Conservation (phyloP, 2,888 invertebrate genomes). For the Meliscaeva auricollis region DNA sequence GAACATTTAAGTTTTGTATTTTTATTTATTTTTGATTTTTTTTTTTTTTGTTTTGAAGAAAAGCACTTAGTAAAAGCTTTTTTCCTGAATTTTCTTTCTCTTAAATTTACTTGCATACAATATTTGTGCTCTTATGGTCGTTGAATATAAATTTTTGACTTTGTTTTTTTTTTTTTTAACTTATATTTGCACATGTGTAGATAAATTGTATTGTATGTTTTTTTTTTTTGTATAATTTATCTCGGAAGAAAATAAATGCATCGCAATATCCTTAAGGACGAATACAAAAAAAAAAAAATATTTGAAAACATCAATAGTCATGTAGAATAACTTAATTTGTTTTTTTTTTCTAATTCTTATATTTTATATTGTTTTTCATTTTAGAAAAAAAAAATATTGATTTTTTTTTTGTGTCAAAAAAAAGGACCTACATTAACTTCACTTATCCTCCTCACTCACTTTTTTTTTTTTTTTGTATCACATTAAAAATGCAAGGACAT, state of each 20-base stretch:
- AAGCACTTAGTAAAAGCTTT: constrained; percentile 48
- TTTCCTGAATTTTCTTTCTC: constrained; percentile 37
- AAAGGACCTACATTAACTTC: constrained; percentile 49
- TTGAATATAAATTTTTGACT: constrained; percentile 1
- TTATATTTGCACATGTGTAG: constrained; percentile 56
- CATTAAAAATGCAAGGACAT: constrained; percentile 35
- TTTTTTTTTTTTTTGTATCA: constrained; percentile 5
- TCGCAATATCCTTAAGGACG: constrained; percentile 32
- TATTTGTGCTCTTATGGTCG: constrained; percentile 35
- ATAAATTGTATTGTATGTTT: constrained; percentile 49
- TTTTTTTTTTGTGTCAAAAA: constrained; percentile 32
- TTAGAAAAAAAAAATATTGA: constrained; percentile 37
- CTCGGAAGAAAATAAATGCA: constrained; percentile 46
- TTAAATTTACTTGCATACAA: constrained; percentile 44
- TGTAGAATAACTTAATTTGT: constrained; percentile 8
- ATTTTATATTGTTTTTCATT: background rate
- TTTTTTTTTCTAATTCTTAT: constrained; percentile 5
- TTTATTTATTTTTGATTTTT: background rate
- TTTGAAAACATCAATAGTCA: background rate
- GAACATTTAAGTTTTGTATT: constrained; percentile 9
- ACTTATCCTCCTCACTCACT: constrained; percentile 1
- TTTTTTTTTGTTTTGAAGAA: constrained; percentile 16
- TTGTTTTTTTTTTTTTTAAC: constrained; percentile 35
- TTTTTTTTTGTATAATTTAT: constrained; percentile 32
- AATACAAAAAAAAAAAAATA: background rate